Evolutionary conservation across 2,888 invertebrate genomes (phyloP).

Genomic region (Acrobasis repandana): DNA sequence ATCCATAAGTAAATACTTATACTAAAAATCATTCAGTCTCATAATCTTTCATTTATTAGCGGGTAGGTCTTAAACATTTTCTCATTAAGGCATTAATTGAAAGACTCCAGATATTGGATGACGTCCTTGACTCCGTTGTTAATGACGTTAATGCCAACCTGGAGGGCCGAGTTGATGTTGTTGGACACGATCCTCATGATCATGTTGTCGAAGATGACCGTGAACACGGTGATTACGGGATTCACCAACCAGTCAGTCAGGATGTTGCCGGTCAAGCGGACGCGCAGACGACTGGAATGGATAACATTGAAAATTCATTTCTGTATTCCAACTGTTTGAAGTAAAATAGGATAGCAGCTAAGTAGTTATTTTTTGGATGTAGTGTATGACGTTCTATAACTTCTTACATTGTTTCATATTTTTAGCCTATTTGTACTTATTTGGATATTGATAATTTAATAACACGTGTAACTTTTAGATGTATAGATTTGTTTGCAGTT

Average conservation of each 20-base stretch:
- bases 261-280: constrained; percentile 74
- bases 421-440: no score
- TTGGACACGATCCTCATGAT: constrained; percentile 69
- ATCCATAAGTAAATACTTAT: no score
- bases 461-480: no score
- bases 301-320: neutral
- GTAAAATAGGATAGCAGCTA: no score
- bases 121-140: constrained; percentile 60
- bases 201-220: constrained; percentile 69
- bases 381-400: no score
- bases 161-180: constrained; percentile 58
- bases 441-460: no score
- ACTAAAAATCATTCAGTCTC: neutral
- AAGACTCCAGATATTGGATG: constrained; percentile 53
- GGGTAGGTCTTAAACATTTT: constrained; percentile 4
- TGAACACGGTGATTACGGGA: constrained; percentile 67
- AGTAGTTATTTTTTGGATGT: no score
- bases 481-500: no score
- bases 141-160: constrained; percentile 53
- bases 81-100: constrained; percentile 35
- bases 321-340: no score
- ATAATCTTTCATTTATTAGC: neutral
- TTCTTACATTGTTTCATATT: no score
- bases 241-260: constrained; percentile 77
- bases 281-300: constrained; percentile 66